Evolutionary conservation across 1,140 invertebrate species (phyloP), one percentile per base, ranked within the genome.

Genomic region (Xylocopa sonorina): DNA sequence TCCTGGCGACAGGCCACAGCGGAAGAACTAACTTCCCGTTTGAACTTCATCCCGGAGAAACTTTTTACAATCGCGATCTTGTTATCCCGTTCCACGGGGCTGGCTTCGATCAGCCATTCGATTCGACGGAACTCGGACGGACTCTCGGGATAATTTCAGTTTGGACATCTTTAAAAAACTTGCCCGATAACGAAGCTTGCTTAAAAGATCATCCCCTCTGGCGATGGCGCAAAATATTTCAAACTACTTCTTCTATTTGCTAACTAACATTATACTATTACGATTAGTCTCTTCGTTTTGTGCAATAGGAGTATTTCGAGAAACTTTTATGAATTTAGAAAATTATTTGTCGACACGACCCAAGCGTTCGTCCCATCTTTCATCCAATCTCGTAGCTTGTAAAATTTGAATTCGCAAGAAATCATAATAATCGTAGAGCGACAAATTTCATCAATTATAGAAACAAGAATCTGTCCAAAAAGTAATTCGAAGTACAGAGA

Each of bases 11-110:
- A n/a, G 1, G 6, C 27, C 27, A 18, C 41, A 43, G 5, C 9
- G 27, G 6, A 32, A 67, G 64, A 67, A 67, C 48, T 67, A 67
- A 67, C 64, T 67, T 67, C 32, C 12, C n/a, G 64, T 48, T 67
- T 50, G 21, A 67, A 50, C 21, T 50, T 16, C 27, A 27, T 50
- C 64, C 64, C 32, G 5, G 64, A 34, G 27, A 50, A 67, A 67
- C n/a, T 67, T 67, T 67, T 67, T 18, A 67, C 64, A 67, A 67
- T 67, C 46, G 21, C 27, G 64, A 67, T 32, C 64, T 67, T 67
- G 64, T 67, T 67, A 67, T 67, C 46, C 46, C 43, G 64, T 50
- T 38, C 21, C 27, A 58, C 29, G 57, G 32, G 18, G 29, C 12
- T 57, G 27, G 32, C 32, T 16, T 58, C 57, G 58, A 67, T 67